A percentile compares a stretch with the other conserved stretches of the same genome.
Evolutionary conservation across 2,888 invertebrate species (phyloP).

Genomic region (Tenthredo scrophulariae): DNA sequence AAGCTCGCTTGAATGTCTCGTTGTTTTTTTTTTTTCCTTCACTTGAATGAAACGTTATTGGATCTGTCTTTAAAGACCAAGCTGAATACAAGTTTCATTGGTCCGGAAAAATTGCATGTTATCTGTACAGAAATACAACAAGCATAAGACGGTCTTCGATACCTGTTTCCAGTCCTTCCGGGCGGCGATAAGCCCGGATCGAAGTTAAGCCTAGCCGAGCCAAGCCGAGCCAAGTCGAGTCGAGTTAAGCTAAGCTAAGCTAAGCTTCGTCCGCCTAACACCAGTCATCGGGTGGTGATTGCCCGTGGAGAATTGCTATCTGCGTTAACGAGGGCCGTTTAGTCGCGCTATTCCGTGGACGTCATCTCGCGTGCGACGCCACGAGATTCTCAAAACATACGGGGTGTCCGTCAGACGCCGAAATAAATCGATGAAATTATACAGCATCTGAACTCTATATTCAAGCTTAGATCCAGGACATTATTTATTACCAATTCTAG

Average conservation of each 20-base stretch:
- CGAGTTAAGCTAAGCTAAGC: conserved; percentile 26
- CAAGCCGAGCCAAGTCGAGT: conserved; percentile 21
- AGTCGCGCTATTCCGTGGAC: conserved; percentile 58
- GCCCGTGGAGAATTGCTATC: conserved; percentile 57
- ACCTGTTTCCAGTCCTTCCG: conserved; percentile 29
- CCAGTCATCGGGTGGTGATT: conserved; percentile 61
- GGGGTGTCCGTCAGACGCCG: conserved; percentile 31
- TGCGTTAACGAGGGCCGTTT: conserved; percentile 62
- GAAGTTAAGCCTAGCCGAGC: conserved; percentile 39
- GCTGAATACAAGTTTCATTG: background rate
- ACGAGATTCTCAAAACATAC: conserved; percentile 23
- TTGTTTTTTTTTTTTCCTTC: background rate
- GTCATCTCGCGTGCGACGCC: conserved; percentile 35
- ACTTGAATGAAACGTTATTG: background rate
- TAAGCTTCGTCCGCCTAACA: conserved; percentile 58
- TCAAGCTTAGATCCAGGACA: background rate
- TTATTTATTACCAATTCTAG: background rate
- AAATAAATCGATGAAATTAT: background rate
- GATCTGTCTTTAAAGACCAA: background rate
- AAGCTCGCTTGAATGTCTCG: background rate
- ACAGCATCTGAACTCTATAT: too few relatives aligned
- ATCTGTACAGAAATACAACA: conserved; percentile 18
- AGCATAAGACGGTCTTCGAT: conserved; percentile 22
- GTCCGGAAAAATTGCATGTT: conserved; percentile 8
- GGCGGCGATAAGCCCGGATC: conserved; percentile 37